Evolutionary conservation across 2,888 invertebrate genomes (phyloP).

Genomic region (Thysanoteuthis rhombus): DNA sequence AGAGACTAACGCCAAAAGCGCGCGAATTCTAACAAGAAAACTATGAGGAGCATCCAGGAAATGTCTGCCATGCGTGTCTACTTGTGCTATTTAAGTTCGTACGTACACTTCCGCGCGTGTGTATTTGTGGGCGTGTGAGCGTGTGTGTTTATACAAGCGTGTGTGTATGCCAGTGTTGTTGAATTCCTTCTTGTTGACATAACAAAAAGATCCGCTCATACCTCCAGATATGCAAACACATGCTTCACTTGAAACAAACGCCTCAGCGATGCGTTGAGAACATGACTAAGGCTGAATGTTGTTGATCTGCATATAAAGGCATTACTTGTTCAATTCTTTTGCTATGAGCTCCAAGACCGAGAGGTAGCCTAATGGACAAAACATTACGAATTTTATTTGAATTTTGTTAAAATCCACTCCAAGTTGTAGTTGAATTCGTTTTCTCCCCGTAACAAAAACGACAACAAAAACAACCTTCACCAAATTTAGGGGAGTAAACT

Average conservation of each 20-base stretch:
- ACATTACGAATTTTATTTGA: too few relatives aligned
- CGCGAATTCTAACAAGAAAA: neutral
- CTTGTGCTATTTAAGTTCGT: neutral
- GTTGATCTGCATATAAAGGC: neutral
- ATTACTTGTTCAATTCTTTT: neutral
- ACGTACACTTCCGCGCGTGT: too few relatives aligned
- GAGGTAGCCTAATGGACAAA: too few relatives aligned
- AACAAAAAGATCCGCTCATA: neutral
- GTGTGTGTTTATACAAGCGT: too few relatives aligned
- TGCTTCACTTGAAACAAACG: neutral
- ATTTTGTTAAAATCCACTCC: too few relatives aligned
- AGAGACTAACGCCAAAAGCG: neutral
- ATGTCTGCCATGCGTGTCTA: neutral
- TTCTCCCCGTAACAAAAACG: too few relatives aligned
- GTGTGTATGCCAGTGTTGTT: too few relatives aligned
- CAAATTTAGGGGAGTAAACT: too few relatives aligned
- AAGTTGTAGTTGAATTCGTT: too few relatives aligned
- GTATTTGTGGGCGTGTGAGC: neutral
- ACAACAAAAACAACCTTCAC: too few relatives aligned
- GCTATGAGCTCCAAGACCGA: neutral
- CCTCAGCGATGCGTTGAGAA: neutral
- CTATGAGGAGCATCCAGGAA: neutral
- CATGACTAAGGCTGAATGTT: neutral
- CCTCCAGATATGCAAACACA: neutral
- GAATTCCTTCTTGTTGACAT: conserved; percentile 12